Percentiles rank a stretch among this genome's conserved stretches.
phyloP scores from a whole-genome alignment of 37 sponge, comb jelly and placozoan species.

The Haliclona indistincta region DNA sequence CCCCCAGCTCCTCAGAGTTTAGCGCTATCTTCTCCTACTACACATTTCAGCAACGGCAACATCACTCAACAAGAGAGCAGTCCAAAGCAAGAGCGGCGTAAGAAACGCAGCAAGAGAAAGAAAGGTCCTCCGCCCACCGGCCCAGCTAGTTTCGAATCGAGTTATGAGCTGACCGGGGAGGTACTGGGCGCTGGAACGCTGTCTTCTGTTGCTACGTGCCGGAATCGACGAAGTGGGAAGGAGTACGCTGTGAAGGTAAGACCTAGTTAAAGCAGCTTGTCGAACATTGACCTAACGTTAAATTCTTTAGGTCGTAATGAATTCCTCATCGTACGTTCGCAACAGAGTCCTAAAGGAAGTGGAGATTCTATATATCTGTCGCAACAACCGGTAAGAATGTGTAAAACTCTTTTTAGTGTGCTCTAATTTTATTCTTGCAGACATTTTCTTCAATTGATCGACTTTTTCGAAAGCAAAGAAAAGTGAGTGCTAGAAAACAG shows the following conservation, averaged over 20 bases:
- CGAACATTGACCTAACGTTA: background rate
- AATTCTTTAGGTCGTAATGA: constrained; percentile 17
- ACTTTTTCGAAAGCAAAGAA: constrained; percentile 47
- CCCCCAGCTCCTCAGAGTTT: too few relatives aligned
- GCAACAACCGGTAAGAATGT: constrained; percentile 46
- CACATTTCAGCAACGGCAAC: background rate
- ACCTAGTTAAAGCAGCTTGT: background rate
- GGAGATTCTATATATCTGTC: constrained; percentile 81
- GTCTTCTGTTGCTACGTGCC: constrained; percentile 62
- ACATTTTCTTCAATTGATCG: constrained; percentile 46
- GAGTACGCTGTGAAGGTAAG: constrained; percentile 77
- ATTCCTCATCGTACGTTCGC: constrained; percentile 13
- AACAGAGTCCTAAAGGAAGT: constrained; percentile 79
- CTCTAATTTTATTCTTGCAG: background rate
- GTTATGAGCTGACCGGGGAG: constrained; percentile 53
- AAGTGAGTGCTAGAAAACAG: background rate
- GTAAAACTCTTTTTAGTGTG: background rate
- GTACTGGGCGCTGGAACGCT: constrained; percentile 61
- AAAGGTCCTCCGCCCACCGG: background rate
- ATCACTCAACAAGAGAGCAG: background rate
- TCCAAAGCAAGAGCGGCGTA: constrained; percentile 2
- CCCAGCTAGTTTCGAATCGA: background rate
- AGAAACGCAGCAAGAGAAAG: background rate
- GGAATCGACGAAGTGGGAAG: constrained; percentile 3
- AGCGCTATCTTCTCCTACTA: too few relatives aligned